Conservation (phyloP, 2,797 vertebrate species). For the Leptoclinus maculatus region DNA sequence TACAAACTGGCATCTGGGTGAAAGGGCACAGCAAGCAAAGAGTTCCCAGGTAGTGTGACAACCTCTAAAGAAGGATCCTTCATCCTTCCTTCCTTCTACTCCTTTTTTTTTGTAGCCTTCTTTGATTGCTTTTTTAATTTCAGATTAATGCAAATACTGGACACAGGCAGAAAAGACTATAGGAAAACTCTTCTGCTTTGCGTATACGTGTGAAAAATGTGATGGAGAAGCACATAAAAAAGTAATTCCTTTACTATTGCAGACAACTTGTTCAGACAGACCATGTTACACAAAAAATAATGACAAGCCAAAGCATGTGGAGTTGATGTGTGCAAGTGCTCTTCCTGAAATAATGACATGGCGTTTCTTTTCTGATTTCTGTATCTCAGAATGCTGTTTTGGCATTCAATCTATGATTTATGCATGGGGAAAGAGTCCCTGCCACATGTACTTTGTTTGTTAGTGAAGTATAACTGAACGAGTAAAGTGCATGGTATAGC, state of each 20-base stretch:
- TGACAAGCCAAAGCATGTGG: neutral
- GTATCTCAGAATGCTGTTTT: neutral
- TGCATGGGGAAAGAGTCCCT: neutral
- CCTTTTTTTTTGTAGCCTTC: neutral
- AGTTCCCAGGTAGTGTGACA: neutral
- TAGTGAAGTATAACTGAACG: neutral
- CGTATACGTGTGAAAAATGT: no score
- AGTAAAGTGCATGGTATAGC: neutral
- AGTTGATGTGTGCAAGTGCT: neutral
- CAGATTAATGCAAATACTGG: neutral
- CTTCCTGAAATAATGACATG: neutral
- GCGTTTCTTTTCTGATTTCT: neutral
- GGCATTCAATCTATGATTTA: neutral
- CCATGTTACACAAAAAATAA: neutral
- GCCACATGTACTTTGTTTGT: neutral
- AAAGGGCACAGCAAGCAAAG: slow-evolving; percentile 63
- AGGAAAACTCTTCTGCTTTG: neutral
- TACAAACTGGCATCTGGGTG: slow-evolving; percentile 58
- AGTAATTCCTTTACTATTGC: neutral
- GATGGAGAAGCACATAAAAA: neutral
- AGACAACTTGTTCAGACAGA: neutral
- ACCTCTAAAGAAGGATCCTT: neutral
- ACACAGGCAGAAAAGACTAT: neutral
- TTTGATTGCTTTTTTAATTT: neutral
- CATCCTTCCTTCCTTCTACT: neutral